A percentile compares a stretch with the other conserved stretches of the same genome.
Evolutionary conservation across 2,888 invertebrate genomes (phyloP).

Genomic region (Auanema freiburgensis): DNA sequence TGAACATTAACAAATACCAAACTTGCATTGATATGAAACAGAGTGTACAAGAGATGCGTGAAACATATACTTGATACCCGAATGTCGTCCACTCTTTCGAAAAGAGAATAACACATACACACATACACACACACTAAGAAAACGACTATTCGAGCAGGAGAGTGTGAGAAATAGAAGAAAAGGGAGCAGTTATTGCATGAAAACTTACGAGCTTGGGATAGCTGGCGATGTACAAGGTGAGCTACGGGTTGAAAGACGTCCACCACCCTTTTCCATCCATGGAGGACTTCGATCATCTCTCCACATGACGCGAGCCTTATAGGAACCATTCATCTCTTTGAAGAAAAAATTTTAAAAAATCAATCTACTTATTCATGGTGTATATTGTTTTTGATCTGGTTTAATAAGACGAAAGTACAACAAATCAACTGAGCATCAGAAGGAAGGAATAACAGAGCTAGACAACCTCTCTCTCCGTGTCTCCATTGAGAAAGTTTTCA

Average conservation of each 20-base stretch:
- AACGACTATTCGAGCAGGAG: too few relatives aligned
- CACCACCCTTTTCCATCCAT: constrained; percentile 40
- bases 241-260: constrained; percentile 20
- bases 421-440: not conserved
- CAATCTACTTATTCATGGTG: not conserved
- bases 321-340: constrained; percentile 44
- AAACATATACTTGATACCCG: not conserved
- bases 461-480: not conserved
- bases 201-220: constrained; percentile 38
- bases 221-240: constrained; percentile 44
- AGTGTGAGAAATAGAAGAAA: constrained; percentile 7
- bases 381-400: not conserved
- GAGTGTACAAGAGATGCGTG: too few relatives aligned
- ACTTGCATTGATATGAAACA: too few relatives aligned
- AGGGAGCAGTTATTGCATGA: not conserved
- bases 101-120: too few relatives aligned
- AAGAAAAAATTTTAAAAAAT: constrained; percentile 5
- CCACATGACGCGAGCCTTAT: constrained; percentile 36
- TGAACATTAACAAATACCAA: too few relatives aligned
- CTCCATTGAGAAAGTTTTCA: too few relatives aligned
- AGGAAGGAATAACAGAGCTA: not conserved
- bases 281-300: constrained; percentile 43
- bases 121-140: too few relatives aligned
- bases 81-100: not conserved
- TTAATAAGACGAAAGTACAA: not conserved